phyloP scores from a whole-genome alignment of 2,888 invertebrate genomes.

The Chrysolina americana region DNA sequence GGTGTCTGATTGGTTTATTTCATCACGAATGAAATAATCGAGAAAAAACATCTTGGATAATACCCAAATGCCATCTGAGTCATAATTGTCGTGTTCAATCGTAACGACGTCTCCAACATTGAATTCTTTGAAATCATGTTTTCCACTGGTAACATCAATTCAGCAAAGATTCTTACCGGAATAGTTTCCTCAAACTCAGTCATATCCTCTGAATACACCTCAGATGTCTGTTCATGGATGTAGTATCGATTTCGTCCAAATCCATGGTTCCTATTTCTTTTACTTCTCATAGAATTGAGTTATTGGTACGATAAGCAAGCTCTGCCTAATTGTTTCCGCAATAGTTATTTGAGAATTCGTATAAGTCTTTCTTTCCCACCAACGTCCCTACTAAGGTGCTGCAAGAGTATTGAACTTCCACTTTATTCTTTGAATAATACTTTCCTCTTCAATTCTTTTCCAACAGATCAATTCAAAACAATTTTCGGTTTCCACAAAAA shows the following conservation, averaged over 20 bases:
- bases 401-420: conserved; percentile 19
- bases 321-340: too few relatives aligned
- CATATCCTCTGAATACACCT: neutral
- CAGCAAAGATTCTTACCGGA: too few relatives aligned
- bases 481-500: conserved; percentile 1
- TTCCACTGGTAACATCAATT: neutral
- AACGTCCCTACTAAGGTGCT: too few relatives aligned
- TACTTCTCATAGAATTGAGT: neutral
- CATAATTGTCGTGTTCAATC: neutral
- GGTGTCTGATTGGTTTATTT: too few relatives aligned
- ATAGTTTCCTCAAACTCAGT: neutral
- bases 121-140: neutral
- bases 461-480: neutral
- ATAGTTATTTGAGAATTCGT: too few relatives aligned
- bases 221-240: neutral
- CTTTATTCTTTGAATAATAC: neutral
- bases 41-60: neutral
- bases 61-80: neutral
- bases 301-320: too few relatives aligned
- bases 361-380: neutral
- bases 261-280: neutral
- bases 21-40: too few relatives aligned
- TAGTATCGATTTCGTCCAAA: neutral
- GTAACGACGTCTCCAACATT: neutral
- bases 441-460: neutral